These are phyloP conservation scores for Andricus curvator DNA, from an alignment of 2,888 invertebrate species.

Conservation along the genomic window DNA sequence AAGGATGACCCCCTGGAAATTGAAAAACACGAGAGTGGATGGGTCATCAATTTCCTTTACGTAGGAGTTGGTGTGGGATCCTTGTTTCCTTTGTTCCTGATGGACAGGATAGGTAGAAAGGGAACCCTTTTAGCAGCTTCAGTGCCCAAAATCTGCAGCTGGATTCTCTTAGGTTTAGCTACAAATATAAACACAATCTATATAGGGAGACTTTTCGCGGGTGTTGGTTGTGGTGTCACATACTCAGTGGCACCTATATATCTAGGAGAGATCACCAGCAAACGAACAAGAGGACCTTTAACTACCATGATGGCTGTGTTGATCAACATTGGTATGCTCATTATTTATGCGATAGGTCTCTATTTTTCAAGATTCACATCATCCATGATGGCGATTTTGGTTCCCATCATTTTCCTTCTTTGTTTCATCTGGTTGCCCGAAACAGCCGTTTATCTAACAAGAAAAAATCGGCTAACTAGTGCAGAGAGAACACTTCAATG, in stretches of 20 bases:
- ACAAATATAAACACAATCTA: conserved; percentile 62
- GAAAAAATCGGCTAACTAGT: conserved; percentile 66
- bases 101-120: conserved; percentile 75
- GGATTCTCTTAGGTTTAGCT: conserved; percentile 71
- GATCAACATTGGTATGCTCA: conserved; percentile 68
- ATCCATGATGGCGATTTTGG: conserved; percentile 66
- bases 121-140: conserved; percentile 71
- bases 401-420: conserved; percentile 68
- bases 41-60: conserved; percentile 72
- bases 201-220: conserved; percentile 69
- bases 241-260: conserved; percentile 75
- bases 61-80: conserved; percentile 73
- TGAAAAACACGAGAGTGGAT: conserved; percentile 56
- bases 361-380: conserved; percentile 61
- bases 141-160: conserved; percentile 72
- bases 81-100: conserved; percentile 68
- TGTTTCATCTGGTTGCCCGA: conserved; percentile 74
- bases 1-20: conserved; percentile 62
- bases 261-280: conserved; percentile 73
- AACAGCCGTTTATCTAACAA: conserved; percentile 72
- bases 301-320: conserved; percentile 70
- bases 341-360: conserved; percentile 55
- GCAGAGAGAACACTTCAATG: conserved; percentile 72
- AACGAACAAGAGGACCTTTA: conserved; percentile 71
- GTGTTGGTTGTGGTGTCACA: conserved; percentile 73